Base-by-base conservation (phyloP, 1,140 invertebrate species). In the Lepidurus arcticus region DNA sequence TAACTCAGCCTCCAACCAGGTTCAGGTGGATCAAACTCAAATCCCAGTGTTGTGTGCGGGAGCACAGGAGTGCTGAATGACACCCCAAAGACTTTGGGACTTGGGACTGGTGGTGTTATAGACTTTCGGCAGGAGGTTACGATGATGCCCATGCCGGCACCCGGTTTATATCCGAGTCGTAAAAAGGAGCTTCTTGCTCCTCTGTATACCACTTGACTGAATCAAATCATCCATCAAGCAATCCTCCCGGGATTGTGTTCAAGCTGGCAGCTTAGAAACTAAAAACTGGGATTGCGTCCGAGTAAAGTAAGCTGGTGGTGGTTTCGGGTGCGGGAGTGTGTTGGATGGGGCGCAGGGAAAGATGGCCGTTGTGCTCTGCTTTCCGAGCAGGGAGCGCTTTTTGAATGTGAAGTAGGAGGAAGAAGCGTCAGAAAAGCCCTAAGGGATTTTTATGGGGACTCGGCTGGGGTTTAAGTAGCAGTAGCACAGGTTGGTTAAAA, bases 391-490 rank as follows among this genome's bases (percentile, higher is more conserved):
- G 53, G 53, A 11, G 21, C 21, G 5, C 53, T 9, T 65, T 21
- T 13, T 65, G 53, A 65, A 65, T 65, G 53, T 21, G 53, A 65
- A 65, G 13, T 9, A 65, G 53, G 53, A 65, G 21, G 53, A 65
- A 65, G 16, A 13, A 65, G 0, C 53, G 34, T 8, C 16, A 65
- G 53, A 21, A 65, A 65, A 21, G 16, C 21, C 53, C 53, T 65
- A 65, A 65, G 53, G 53, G 53, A 65, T 65, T 65, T 65, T 65
- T 65, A 65, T 65, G 53, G 53, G 53, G 21, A 65, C 53, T 65
- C 53, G 7, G 53, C 53, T 65, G 53, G 53, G 53, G n/a, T 16
- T 65, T 65, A 65, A 65, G 53, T 65, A 65, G 53, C n/a, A 65
- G 53, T 65, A 65, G 53, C 53, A 7, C 21, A 65, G 13, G 53